Percentiles rank a stretch among this genome's conserved stretches.
These are phyloP conservation scores for Nycticebus coucang DNA, from an alignment of 2,113 vertebrate species.

Conservation along the genomic window DNA sequence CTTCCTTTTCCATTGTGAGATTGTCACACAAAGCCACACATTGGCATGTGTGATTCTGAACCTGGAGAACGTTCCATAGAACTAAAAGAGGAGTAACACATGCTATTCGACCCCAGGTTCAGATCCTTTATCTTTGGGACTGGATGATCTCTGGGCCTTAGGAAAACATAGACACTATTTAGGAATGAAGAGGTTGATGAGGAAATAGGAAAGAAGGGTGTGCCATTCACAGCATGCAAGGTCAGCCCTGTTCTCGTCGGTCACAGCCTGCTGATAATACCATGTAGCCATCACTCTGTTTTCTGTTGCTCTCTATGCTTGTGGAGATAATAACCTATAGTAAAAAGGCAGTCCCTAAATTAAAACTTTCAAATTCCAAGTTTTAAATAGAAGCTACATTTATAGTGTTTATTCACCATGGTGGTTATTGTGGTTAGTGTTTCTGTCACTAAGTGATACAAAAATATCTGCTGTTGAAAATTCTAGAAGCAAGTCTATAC, in stretches of 20 bases:
- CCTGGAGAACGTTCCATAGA: neutral
- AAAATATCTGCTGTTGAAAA: slow-evolving; percentile 42
- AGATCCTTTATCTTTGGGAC: neutral
- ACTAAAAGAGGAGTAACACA: neutral
- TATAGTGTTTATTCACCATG: slow-evolving; percentile 66
- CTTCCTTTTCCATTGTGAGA: neutral
- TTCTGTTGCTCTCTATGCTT: slow-evolving; percentile 11
- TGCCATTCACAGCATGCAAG: neutral
- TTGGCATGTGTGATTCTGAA: slow-evolving; percentile 1
- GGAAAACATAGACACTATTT: neutral
- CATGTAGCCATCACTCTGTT: neutral
- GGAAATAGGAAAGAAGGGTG: neutral
- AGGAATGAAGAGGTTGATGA: neutral
- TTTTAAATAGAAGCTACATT: slow-evolving; percentile 72
- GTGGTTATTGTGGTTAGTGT: slow-evolving; percentile 65
- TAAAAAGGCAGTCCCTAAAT: slow-evolving; percentile 51
- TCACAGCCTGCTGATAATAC: neutral
- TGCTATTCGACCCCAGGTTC: neutral
- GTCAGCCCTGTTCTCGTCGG: neutral
- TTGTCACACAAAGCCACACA: neutral
- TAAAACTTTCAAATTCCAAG: slow-evolving; percentile 33
- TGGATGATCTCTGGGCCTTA: neutral
- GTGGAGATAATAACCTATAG: slow-evolving; percentile 25
- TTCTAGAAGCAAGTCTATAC: slow-evolving; percentile 36
- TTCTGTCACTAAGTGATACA: slow-evolving; percentile 55